Conservation (phyloP, 92 coral and sea anemone species). For the Parazoanthus swiftii region DNA sequence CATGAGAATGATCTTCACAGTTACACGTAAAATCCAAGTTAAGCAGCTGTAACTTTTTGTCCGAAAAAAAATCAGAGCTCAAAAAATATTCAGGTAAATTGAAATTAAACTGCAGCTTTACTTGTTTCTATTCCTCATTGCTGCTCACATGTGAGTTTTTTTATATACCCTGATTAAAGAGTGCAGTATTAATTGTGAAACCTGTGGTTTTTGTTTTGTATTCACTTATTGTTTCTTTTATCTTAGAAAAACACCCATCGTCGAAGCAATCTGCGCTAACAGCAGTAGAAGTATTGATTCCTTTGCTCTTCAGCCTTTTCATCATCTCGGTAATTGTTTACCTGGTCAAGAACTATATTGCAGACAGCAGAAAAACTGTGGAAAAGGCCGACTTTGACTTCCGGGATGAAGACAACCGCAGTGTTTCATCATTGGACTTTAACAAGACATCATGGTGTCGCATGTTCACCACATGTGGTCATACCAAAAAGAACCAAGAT, state of each 20-base stretch:
- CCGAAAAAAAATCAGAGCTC: too few relatives aligned
- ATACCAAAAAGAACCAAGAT: slow-evolving; percentile 2
- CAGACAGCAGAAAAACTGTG: slow-evolving; percentile 44
- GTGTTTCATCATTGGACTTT: slow-evolving; percentile 58
- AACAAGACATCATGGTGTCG: background rate
- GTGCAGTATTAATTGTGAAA: too few relatives aligned
- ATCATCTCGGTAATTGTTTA: slow-evolving; percentile 38
- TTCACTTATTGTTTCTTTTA: background rate
- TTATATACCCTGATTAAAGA: too few relatives aligned
- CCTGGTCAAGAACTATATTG: slow-evolving; percentile 53
- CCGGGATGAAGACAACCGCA: slow-evolving; percentile 73
- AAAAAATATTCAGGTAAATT: too few relatives aligned
- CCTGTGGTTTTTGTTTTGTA: background rate
- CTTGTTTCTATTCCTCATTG: too few relatives aligned
- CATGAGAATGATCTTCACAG: too few relatives aligned
- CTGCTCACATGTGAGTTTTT: too few relatives aligned
- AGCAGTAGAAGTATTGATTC: slow-evolving; percentile 49
- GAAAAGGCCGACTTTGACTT: slow-evolving; percentile 96
- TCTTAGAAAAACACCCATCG: slow-evolving; percentile 39
- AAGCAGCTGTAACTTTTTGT: too few relatives aligned
- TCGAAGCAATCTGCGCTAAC: background rate
- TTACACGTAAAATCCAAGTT: too few relatives aligned
- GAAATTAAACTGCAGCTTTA: too few relatives aligned
- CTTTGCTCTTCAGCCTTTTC: slow-evolving; percentile 42
- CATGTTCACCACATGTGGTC: background rate